Base-by-base conservation (phyloP, 2,888 invertebrate genomes). In the Ceramica pisi region DNA sequence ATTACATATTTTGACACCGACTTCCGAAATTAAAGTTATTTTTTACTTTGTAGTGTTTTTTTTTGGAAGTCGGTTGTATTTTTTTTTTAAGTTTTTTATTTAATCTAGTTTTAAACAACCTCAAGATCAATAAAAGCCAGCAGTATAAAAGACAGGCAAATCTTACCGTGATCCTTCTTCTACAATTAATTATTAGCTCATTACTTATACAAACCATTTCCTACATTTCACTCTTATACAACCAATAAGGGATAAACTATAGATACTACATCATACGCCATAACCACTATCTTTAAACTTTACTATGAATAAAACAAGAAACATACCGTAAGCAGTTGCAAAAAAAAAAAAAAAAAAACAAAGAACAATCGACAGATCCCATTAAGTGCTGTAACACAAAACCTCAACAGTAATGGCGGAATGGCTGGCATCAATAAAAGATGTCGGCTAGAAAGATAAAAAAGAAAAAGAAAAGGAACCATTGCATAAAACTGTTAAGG, bases 401-500 rank as follows among this genome's bases (percentile, higher is more conserved):
- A 76, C 74, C 82, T 71, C 74, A 72, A 73, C 80, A 84, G 66
- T 84, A 78, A 82, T 74, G 75, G 78, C 60, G 62, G 60, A 71
- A 80, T 78, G 68, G 64, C 51, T n/a, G 38, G 69, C 85, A 84
- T 84, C 78, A 84, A 80, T 82, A 76, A 78, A 46, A 60, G 51
- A 72, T 68, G 78, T 77, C 65, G 62, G 70, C 57, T 71, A 50
- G 55, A 10, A 55, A 83, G 78, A 82, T 82, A 80, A 80, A 78
- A 80, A 76, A 67, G 38, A 55, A 71, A 76, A 67, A 75, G 41
- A 75, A 65, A 69, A 73, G 51, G 53, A 75, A 26, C 55, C 68
- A 62, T 72, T 76, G 73, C 70, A 80, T 67, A 60, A 65, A 68
- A 75, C 64, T 62, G 61, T 83, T 77, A 70, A 71, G 71, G 77